A percentile compares a stretch with the other conserved stretches of the same genome.
These are phyloP conservation scores for Psammodynastes pulverulentus DNA, from an alignment of 2,113 vertebrate species.

Conservation along the genomic window DNA sequence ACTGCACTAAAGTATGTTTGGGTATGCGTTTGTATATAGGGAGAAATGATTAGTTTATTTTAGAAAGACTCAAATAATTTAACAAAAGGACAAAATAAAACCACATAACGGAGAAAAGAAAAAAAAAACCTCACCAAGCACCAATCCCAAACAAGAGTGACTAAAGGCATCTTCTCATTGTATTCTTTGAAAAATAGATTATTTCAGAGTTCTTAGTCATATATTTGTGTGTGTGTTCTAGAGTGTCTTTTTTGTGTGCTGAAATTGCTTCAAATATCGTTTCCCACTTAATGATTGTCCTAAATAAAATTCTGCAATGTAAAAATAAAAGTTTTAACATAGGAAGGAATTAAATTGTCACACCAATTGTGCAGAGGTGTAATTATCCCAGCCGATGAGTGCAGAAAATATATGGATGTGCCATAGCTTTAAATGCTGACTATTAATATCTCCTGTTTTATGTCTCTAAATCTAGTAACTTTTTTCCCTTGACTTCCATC, in stretches of 20 bases:
- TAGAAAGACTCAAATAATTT: background rate
- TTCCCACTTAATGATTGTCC: background rate
- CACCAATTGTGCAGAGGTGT: conserved; percentile 31
- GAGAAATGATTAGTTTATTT: background rate
- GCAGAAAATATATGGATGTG: conserved; percentile 29
- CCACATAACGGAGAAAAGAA: background rate
- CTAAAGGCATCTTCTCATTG: background rate
- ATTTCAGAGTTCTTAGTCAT: conserved; percentile 8
- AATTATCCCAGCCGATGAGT: conserved; percentile 10
- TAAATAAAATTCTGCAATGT: conserved; percentile 20
- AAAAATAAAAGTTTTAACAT: conserved; percentile 47
- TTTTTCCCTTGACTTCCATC: background rate
- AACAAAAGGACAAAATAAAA: background rate
- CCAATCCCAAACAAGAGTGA: background rate
- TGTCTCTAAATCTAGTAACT: background rate
- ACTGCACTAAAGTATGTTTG: background rate
- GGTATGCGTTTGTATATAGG: background rate
- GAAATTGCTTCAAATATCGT: background rate
- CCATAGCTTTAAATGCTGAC: conserved; percentile 20
- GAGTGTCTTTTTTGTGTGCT: background rate
- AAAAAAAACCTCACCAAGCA: background rate
- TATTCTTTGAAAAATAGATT: background rate
- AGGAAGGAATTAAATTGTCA: conserved; percentile 36
- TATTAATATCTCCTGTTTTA: conserved; percentile 14
- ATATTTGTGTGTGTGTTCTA: background rate